phyloP scores from a whole-genome alignment of 1,140 invertebrate genomes.

The Potamilus streckersoni region DNA sequence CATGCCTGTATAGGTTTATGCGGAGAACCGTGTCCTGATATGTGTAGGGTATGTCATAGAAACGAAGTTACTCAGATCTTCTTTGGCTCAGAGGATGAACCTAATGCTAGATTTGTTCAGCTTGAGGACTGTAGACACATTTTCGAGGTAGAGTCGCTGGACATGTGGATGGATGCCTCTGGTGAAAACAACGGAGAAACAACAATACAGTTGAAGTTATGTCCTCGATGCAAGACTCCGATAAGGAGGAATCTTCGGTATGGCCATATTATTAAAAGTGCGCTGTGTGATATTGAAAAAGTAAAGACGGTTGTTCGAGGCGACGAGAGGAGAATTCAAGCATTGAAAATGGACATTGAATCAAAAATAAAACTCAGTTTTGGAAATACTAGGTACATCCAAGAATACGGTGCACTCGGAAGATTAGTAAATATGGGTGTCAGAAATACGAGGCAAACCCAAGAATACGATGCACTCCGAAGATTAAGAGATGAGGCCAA shows the following conservation, averaged over 20 bases:
- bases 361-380: too few species aligned
- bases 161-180: conserved; percentile 65
- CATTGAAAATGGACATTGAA: conserved; percentile 10
- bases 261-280: conserved; percentile 72
- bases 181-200: conserved; percentile 41
- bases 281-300: conserved; percentile 71
- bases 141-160: conserved; percentile 25
- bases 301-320: conserved; percentile 70
- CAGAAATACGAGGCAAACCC: too few species aligned
- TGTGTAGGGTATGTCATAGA: conserved; percentile 26
- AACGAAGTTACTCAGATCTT: conserved; percentile 72
- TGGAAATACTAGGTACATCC: too few species aligned
- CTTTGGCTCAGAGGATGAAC: conserved; percentile 52
- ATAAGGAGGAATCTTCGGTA: conserved; percentile 75
- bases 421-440: too few species aligned
- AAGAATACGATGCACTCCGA: too few species aligned
- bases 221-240: conserved; percentile 75
- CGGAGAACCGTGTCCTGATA: conserved; percentile 70
- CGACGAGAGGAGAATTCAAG: conserved; percentile 8
- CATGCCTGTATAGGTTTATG: conserved; percentile 74
- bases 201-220: conserved; percentile 71
- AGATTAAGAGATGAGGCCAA: background rate
- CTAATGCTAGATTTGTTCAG: conserved; percentile 16
- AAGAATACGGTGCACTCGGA: too few species aligned
- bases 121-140: conserved; percentile 33